Percentiles rank a stretch among this genome's conserved stretches.
phyloP scores from a whole-genome alignment of 2,797 vertebrate species.

The Tokudaia tokunoshimensis region DNA sequence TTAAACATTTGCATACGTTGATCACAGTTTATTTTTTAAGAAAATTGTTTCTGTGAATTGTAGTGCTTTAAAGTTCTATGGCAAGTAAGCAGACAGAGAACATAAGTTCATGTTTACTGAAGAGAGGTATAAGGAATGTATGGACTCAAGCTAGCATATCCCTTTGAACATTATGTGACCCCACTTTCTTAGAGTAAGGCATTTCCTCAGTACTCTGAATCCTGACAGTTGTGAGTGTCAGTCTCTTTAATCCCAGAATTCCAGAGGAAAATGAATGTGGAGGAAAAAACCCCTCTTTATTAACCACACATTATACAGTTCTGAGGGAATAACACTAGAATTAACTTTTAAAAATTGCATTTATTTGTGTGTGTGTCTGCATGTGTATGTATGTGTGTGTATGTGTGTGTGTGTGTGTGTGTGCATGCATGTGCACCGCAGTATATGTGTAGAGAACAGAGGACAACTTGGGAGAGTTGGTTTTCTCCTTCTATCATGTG shows the following conservation, averaged over 20 bases:
- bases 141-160: neutral
- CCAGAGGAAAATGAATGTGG: neutral
- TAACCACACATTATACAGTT: neutral
- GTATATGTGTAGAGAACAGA: neutral
- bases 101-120: neutral
- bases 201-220: neutral
- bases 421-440: neutral
- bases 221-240: neutral
- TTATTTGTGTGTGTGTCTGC: neutral
- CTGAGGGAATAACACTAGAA: neutral
- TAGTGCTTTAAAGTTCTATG: constrained; percentile 22
- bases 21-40: constrained; percentile 53
- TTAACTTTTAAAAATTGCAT: neutral
- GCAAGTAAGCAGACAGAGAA: neutral
- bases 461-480: neutral
- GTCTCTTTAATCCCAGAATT: neutral
- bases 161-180: constrained; percentile 51
- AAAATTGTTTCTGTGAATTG: constrained; percentile 54
- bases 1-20: constrained; percentile 17
- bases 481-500: neutral
- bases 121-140: constrained; percentile 17
- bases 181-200: constrained; percentile 17
- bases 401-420: neutral
- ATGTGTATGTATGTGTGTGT: too few relatives aligned
- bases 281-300: neutral